These are phyloP conservation scores for Bungarus multicinctus DNA, from an alignment of 2,113 vertebrate species.

Conservation along the genomic window DNA sequence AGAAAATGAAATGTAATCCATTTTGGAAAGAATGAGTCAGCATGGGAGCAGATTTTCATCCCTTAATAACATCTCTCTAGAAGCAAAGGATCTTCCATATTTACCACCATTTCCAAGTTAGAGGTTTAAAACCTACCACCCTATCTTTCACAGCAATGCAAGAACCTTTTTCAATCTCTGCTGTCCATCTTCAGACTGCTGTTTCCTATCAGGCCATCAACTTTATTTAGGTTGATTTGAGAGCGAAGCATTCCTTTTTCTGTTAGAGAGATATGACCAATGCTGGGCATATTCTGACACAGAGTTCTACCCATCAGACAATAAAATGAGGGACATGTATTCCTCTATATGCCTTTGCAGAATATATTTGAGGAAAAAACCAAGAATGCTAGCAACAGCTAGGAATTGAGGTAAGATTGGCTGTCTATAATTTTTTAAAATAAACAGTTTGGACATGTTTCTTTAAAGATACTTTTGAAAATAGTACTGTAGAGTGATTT, in stretches of 20 bases:
- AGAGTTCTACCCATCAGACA: neutral
- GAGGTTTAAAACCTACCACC: neutral
- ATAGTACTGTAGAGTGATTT: neutral
- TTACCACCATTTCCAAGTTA: neutral
- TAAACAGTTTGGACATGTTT: neutral
- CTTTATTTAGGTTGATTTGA: neutral
- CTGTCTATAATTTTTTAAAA: neutral
- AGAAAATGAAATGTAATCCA: neutral
- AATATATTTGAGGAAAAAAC: neutral
- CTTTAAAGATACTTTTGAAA: neutral
- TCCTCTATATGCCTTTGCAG: neutral
- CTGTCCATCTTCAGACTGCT: neutral
- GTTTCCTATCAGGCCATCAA: neutral
- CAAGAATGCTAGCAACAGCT: neutral
- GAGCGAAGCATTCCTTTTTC: neutral
- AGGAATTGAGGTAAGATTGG: neutral
- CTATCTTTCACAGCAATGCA: neutral
- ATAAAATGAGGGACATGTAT: neutral
- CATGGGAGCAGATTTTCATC: neutral
- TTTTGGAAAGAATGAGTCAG: neutral
- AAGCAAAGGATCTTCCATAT: neutral
- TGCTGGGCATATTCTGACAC: neutral
- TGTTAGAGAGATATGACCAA: neutral
- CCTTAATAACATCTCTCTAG: neutral
- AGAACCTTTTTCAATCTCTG: neutral